phyloP scores from a whole-genome alignment of 2,888 invertebrate species.

The Ornithoptera priamus region DNA sequence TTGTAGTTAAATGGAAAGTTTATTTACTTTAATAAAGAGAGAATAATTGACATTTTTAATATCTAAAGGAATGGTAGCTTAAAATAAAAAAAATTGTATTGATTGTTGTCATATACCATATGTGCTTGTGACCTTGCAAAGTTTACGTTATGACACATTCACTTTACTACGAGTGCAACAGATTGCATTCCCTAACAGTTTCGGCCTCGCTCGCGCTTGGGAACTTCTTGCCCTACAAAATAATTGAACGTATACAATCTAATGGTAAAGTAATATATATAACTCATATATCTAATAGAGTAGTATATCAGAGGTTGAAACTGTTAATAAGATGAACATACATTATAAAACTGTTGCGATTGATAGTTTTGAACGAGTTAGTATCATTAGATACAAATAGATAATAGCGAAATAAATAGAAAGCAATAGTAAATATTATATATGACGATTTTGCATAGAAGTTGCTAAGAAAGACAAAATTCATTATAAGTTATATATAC shows the following conservation, averaged over 20 bases:
- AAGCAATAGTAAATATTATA: no score
- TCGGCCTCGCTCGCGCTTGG: conserved; percentile 53
- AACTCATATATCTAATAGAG: not conserved
- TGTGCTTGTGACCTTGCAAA: conserved; percentile 28
- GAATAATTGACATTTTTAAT: not conserved
- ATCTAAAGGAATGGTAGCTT: not conserved
- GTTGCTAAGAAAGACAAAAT: no score
- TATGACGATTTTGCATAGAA: no score
- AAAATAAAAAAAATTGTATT: not conserved
- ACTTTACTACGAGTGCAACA: conserved; percentile 49
- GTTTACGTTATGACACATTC: conserved; percentile 34
- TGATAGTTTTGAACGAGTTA: no score
- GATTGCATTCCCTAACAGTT: conserved; percentile 61
- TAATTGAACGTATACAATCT: conserved; percentile 60
- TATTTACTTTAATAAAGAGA: not conserved
- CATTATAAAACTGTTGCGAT: not conserved
- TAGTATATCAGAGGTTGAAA: not conserved
- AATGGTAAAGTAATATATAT: not conserved
- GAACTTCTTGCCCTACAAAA: conserved; percentile 56
- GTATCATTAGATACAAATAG: no score
- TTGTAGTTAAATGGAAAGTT: conserved; percentile 37
- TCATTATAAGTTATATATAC: no score
- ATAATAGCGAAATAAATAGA: no score
- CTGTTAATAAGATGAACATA: not conserved
- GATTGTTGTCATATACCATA: conserved; percentile 27